phyloP scores from a whole-genome alignment of 2,888 invertebrate genomes.

The Malachius bipustulatus region DNA sequence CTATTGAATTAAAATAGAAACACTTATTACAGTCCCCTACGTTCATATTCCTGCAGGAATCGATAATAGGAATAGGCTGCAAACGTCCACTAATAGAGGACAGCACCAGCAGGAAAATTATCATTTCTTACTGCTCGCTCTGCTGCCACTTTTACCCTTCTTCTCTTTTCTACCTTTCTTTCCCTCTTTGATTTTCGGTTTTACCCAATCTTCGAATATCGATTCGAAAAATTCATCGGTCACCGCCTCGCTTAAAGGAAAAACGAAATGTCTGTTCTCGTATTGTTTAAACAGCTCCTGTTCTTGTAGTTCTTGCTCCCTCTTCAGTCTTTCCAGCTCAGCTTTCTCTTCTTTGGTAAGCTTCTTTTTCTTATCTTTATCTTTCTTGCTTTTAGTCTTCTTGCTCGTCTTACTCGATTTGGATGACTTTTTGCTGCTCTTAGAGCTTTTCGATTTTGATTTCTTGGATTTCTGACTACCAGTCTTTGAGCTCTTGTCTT shows the following conservation, averaged over 20 bases:
- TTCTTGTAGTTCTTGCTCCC: slow-evolving; percentile 24
- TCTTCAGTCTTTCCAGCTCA: slow-evolving; percentile 23
- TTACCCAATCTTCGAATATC: slow-evolving; percentile 31
- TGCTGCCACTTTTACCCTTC: slow-evolving; percentile 8
- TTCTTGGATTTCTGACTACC: too few species aligned
- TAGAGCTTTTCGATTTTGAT: slow-evolving; percentile 5
- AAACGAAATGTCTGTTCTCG: slow-evolving; percentile 30
- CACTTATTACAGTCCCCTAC: too few species aligned
- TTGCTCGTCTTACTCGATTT: slow-evolving; percentile 20
- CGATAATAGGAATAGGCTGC: too few species aligned
- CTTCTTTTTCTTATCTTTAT: slow-evolving; percentile 15
- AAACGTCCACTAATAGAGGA: too few species aligned
- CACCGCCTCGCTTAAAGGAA: slow-evolving; percentile 32
- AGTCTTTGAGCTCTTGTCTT: neutral
- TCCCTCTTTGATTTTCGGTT: slow-evolving; percentile 10
- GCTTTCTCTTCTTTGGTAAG: slow-evolving; percentile 26
- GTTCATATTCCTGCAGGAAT: too few species aligned
- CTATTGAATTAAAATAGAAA: too few species aligned
- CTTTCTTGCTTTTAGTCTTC: slow-evolving; percentile 18
- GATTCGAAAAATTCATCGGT: slow-evolving; percentile 29
- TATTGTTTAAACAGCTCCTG: slow-evolving; percentile 23
- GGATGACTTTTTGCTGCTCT: slow-evolving; percentile 11
- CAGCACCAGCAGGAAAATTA: too few species aligned
- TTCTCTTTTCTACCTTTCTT: slow-evolving; percentile 6
- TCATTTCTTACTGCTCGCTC: too few species aligned